These are phyloP conservation scores for Prunella fulvescens DNA, from an alignment of 2,113 vertebrate genomes.

Conservation along the genomic window DNA sequence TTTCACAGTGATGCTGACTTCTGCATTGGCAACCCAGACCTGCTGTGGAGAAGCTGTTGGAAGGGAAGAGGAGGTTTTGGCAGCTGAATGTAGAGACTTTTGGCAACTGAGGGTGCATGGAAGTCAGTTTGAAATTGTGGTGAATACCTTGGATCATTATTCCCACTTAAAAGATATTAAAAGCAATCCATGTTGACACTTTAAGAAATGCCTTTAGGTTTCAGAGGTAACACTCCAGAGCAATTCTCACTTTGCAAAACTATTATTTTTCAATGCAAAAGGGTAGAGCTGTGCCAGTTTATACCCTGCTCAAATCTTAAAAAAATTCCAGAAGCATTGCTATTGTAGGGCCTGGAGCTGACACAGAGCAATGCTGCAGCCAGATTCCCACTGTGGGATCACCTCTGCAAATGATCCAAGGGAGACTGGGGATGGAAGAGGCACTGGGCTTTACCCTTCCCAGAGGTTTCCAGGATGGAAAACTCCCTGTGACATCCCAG, in stretches of 20 bases:
- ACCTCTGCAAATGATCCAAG: background rate
- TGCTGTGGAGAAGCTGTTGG: constrained; percentile 31
- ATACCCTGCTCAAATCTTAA: background rate
- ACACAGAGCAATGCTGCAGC: background rate
- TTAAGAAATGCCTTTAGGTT: constrained; percentile 6
- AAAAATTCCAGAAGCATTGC: background rate
- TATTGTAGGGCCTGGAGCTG: background rate
- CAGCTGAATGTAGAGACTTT: background rate
- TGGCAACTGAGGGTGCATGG: background rate
- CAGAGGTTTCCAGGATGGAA: background rate
- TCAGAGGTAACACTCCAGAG: background rate
- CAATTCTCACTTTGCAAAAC: background rate
- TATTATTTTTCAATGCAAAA: background rate
- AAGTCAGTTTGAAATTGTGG: background rate
- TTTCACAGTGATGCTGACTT: constrained; percentile 27
- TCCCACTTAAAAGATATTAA: constrained; percentile 27
- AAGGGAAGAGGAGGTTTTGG: constrained; percentile 31
- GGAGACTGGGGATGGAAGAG: background rate
- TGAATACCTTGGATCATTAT: background rate
- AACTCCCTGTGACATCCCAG: background rate
- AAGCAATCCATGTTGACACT: background rate
- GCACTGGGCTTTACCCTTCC: background rate
- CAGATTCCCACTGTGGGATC: background rate
- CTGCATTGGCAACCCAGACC: constrained; percentile 1
- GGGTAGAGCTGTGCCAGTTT: background rate